Conservation (phyloP, 2,113 vertebrate species). For the Athene cunicularia region DNA sequence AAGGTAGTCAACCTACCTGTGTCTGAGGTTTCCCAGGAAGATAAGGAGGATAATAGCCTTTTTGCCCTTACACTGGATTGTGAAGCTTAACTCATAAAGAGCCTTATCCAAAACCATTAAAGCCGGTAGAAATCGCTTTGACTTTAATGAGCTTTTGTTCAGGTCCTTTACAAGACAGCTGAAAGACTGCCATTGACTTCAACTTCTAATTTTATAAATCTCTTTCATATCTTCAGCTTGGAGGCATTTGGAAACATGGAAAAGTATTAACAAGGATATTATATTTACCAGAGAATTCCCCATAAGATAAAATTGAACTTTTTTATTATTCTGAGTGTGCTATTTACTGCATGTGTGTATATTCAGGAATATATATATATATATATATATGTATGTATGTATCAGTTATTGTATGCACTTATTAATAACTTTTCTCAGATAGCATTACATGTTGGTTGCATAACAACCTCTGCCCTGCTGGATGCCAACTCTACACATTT, state of each 20-base stretch:
- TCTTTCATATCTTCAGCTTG: background rate
- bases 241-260: background rate
- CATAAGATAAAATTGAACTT: background rate
- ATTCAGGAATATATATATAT: background rate
- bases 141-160: conserved; percentile 35
- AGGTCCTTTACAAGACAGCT: background rate
- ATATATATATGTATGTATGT: no score
- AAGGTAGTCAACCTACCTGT: background rate
- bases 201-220: background rate
- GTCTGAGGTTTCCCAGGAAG: background rate
- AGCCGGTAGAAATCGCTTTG: background rate
- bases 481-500: background rate
- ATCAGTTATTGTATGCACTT: background rate
- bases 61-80: background rate
- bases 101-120: conserved; percentile 1
- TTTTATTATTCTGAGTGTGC: background rate
- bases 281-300: background rate
- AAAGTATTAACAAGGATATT: background rate
- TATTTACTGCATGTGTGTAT: background rate
- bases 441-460: background rate
- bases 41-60: background rate
- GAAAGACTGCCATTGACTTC: background rate
- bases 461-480: background rate
- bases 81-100: background rate
- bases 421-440: background rate